Percentiles rank a stretch among this genome's conserved stretches.
phyloP scores from a whole-genome alignment of 2,888 invertebrate genomes.

The Leucoma salicis region DNA sequence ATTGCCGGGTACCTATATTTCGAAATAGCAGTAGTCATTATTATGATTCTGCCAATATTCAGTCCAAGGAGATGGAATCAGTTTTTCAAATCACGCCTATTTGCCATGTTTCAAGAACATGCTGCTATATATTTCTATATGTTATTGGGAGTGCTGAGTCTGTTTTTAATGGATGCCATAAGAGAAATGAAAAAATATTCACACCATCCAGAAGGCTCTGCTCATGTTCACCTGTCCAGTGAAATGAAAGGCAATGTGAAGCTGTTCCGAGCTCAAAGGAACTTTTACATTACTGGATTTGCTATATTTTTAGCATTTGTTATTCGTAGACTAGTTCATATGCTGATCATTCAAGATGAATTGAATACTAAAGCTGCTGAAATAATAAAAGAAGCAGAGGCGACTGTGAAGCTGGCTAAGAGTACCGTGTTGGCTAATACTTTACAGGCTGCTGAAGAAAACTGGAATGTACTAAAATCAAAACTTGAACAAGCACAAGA shows the following conservation, averaged over 20 bases:
- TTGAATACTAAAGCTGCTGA: constrained; percentile 84
- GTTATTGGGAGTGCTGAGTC: constrained; percentile 77
- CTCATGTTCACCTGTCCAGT: constrained; percentile 75
- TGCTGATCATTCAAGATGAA: constrained; percentile 85
- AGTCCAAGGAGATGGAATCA: constrained; percentile 89
- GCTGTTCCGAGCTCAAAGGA: constrained; percentile 89
- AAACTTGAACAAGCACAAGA: constrained; percentile 42
- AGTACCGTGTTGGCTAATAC: constrained; percentile 47
- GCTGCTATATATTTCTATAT: constrained; percentile 87
- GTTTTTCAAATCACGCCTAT: constrained; percentile 87
- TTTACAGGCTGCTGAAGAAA: constrained; percentile 37
- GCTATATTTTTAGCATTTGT: constrained; percentile 87
- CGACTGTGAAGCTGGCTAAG: constrained; percentile 77
- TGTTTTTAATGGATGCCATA: constrained; percentile 87
- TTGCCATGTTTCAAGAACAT: constrained; percentile 83
- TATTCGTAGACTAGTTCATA: constrained; percentile 83
- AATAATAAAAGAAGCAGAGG: constrained; percentile 86
- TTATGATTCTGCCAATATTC: constrained; percentile 86
- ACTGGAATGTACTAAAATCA: constrained; percentile 40
- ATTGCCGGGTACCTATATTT: constrained; percentile 88
- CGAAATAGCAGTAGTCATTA: constrained; percentile 84
- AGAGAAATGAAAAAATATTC: constrained; percentile 88
- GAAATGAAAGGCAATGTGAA: constrained; percentile 87
- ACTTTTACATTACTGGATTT: constrained; percentile 91
- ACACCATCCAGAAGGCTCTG: constrained; percentile 53